Base-by-base conservation (phyloP, 2,113 vertebrate genomes). In the Mesoclemmys tuberculata region DNA sequence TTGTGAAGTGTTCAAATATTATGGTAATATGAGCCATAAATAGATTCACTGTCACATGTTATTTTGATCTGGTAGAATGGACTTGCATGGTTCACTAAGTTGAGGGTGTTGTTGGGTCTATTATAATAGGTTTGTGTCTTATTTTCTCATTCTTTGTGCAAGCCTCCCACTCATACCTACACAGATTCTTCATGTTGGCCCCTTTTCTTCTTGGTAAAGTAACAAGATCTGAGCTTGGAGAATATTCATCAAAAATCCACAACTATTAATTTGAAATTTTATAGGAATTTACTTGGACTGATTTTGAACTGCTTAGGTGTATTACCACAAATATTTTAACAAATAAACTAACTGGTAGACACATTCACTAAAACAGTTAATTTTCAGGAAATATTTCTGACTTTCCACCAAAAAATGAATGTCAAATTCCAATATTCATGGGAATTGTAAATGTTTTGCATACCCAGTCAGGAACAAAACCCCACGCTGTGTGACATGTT, bases 301-400 rank as follows among this genome's bases (percentile, higher is more conserved):
- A 87, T 71, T 96, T 90, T 90, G 86, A 77, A 85, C 90, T 64
- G 92, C 91, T 87, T 68, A 0, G 2, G 88, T 80, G 88, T 81
- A 8, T 90, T 93, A 92, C 26, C 22, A 82, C 0, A 0, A 35
- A 2, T 41, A 54, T 93, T 95, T 89, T 87, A 92, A 2, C 44
- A 94, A 96, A 93, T 11, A 85, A 18, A 29, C 48, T 95, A 94
- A 96, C 38, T 92, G 35, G 82, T 83, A 75, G n/a, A 87, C 27
- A 51, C 4, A 82, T 55, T 1, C 8, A 89, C 27, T 58, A 90
- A 93, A 96, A 68, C 0, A 74, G 18, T 31, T 55, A n/a, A 90
- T 78, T 92, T 93, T 90, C 82, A 81, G 41, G 12, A 87, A 49
- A 0, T 8, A 1, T 71, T 90, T 88, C 75, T 64, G 5, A 51